These are phyloP conservation scores for Liasis olivaceus DNA, from an alignment of 2,797 vertebrate genomes.

Conservation along the genomic window DNA sequence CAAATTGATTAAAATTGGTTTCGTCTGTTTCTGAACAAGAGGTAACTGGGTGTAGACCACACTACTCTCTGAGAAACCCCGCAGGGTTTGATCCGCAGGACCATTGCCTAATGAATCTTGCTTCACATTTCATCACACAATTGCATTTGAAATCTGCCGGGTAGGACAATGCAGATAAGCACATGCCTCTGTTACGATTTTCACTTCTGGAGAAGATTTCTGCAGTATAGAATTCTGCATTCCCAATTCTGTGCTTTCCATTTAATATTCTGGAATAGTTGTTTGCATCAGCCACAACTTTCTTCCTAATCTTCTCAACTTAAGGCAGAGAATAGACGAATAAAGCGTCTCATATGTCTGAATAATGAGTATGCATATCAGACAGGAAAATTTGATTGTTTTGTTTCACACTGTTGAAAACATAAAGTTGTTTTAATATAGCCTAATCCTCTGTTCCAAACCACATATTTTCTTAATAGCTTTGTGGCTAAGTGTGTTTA, in stretches of 20 bases:
- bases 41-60: neutral
- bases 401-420: constrained; percentile 2
- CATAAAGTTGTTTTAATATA: constrained; percentile 11
- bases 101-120: neutral
- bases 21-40: neutral
- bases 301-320: neutral
- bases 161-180: neutral
- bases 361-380: neutral
- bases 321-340: neutral
- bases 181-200: neutral
- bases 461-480: neutral
- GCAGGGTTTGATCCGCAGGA: no score
- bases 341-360: neutral
- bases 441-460: neutral
- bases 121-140: neutral
- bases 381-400: neutral
- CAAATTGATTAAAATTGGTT: neutral
- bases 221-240: neutral
- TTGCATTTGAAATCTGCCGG: neutral
- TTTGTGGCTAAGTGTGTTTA: neutral
- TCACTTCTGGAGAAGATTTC: neutral
- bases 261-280: neutral
- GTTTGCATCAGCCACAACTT: neutral
- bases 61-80: neutral
- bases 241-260: neutral